Evolutionary conservation across 2,888 invertebrate species (phyloP).

Genomic region (Morpho achilles): DNA sequence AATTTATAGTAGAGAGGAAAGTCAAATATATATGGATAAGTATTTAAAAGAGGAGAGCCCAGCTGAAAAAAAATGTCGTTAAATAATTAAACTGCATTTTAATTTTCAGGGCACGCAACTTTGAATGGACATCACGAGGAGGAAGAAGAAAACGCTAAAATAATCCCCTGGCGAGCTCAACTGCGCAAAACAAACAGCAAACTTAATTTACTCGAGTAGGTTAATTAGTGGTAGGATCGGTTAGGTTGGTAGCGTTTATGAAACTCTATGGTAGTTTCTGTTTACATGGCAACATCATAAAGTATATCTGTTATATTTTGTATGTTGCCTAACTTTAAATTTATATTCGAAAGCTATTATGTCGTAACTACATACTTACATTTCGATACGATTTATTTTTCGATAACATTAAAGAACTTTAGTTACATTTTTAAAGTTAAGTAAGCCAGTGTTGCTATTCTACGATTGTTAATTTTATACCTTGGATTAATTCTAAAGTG

Average conservation of each 20-base stretch:
- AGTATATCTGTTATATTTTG: slow-evolving; percentile 30
- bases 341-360: slow-evolving; percentile 9
- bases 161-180: slow-evolving; percentile 94
- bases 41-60: too few species aligned
- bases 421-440: slow-evolving; percentile 7
- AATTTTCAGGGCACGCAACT: slow-evolving; percentile 55
- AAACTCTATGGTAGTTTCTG: slow-evolving; percentile 14
- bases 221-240: slow-evolving; percentile 20
- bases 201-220: slow-evolving; percentile 86
- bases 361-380: slow-evolving; percentile 7
- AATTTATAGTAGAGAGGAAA: too few species aligned
- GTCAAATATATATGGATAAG: too few species aligned
- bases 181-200: slow-evolving; percentile 94
- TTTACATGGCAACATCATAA: slow-evolving; percentile 44
- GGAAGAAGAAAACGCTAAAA: slow-evolving; percentile 82
- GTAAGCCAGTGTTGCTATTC: slow-evolving; percentile 9
- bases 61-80: too few species aligned
- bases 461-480: slow-evolving; percentile 30
- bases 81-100: not conserved
- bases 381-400: slow-evolving; percentile 22
- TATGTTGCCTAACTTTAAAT: slow-evolving; percentile 14
- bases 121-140: slow-evolving; percentile 68
- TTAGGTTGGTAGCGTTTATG: slow-evolving; percentile 13
- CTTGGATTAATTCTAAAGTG: slow-evolving; percentile 32
- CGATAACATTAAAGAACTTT: slow-evolving; percentile 2